Conservation (phyloP, 2,888 invertebrate genomes). For the Sepiola atlantica region DNA sequence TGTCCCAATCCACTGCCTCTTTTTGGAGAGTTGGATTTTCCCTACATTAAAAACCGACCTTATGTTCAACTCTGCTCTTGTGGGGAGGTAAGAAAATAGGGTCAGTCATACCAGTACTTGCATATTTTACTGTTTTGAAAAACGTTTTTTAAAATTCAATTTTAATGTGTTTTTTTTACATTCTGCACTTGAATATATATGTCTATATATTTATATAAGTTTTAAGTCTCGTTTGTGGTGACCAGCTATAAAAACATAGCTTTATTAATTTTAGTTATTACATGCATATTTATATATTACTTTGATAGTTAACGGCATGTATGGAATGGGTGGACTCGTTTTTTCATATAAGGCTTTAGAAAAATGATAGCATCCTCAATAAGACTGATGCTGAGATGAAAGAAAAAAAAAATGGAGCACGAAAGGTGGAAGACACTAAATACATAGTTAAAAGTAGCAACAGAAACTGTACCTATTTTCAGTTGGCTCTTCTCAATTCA, state of each 20-base stretch:
- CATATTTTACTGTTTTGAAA: too few species aligned
- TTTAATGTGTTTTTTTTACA: too few species aligned
- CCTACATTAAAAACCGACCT: too few species aligned
- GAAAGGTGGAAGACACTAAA: background rate
- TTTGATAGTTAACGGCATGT: background rate
- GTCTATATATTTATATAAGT: background rate
- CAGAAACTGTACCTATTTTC: background rate
- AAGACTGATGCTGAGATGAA: slow-evolving; percentile 15
- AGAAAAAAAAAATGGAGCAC: background rate
- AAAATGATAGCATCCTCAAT: background rate
- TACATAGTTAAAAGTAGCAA: background rate
- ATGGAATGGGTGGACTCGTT: background rate
- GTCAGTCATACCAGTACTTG: too few species aligned
- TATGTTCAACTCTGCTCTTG: too few species aligned
- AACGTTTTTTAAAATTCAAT: too few species aligned
- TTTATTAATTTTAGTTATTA: background rate
- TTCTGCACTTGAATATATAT: background rate
- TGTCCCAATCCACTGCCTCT: too few species aligned
- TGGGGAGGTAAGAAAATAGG: too few species aligned
- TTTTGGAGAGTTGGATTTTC: too few species aligned
- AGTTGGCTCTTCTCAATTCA: background rate
- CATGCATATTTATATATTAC: background rate
- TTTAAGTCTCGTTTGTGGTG: background rate
- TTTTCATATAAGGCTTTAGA: background rate
- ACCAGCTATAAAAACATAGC: background rate